Percentiles rank a stretch among this genome's conserved stretches.
Conservation (phyloP, 2,797 vertebrate genomes). For the Coregonus suidteri region DNA sequence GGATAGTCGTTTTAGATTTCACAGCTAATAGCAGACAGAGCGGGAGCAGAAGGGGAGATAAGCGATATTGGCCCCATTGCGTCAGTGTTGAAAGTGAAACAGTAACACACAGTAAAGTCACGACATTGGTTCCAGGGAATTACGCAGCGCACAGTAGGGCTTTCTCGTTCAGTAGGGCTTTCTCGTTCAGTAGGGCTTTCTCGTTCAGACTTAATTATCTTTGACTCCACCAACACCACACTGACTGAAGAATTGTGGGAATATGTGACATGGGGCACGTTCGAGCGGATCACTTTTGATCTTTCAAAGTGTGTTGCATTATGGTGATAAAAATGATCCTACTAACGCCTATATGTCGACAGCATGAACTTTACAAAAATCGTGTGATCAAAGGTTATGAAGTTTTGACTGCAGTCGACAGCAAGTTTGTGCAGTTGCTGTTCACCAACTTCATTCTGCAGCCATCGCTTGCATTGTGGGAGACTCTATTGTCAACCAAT, state of each 20-base stretch:
- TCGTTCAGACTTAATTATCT: conserved; percentile 42
- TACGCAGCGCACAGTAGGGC: conserved; percentile 25
- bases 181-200: too few species aligned
- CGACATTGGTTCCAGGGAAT: conserved; percentile 63
- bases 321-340: not conserved
- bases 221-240: not conserved
- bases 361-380: too few species aligned
- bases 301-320: too few species aligned
- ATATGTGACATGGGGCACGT: not conserved
- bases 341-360: too few species aligned
- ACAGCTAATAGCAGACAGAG: conserved; percentile 53
- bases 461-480: too few species aligned
- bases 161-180: conserved; percentile 24
- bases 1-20: conserved; percentile 57
- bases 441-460: too few species aligned
- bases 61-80: conserved; percentile 39
- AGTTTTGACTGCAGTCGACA: too few species aligned
- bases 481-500: too few species aligned
- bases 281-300: not conserved
- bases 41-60: conserved; percentile 14
- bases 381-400: too few species aligned
- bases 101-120: conserved; percentile 51
- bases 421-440: too few species aligned
- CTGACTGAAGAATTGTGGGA: conserved; percentile 32
- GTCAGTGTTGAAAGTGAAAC: conserved; percentile 54